Evolutionary conservation across 2,113 vertebrate species (phyloP).

Genomic region (Prunella fulvescens): DNA sequence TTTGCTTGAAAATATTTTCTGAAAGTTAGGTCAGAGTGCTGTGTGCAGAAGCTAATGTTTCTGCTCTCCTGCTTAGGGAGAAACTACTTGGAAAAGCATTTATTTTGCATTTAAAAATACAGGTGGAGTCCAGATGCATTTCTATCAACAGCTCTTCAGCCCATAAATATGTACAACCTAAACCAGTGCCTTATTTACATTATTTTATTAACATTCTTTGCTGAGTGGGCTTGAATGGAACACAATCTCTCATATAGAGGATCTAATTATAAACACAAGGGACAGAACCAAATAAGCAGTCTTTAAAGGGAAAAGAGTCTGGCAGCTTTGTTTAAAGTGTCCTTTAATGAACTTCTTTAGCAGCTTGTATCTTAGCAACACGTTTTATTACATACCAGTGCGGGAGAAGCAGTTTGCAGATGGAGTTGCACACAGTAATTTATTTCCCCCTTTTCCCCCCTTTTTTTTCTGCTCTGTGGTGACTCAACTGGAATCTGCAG

Average conservation of each 20-base stretch:
- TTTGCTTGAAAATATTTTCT: background rate
- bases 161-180: background rate
- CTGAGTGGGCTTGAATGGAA: slow-evolving; percentile 62
- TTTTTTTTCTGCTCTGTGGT: background rate
- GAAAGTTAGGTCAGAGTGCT: background rate
- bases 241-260: slow-evolving; percentile 15
- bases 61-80: background rate
- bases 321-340: slow-evolving; percentile 75
- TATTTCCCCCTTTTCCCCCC: background rate
- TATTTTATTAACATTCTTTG: slow-evolving; percentile 62
- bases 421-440: slow-evolving; percentile 69
- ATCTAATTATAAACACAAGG: slow-evolving; percentile 76
- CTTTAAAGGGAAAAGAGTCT: slow-evolving; percentile 68
- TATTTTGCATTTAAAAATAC: slow-evolving; percentile 10
- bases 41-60: background rate
- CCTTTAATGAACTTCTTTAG: slow-evolving; percentile 86
- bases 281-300: slow-evolving; percentile 66
- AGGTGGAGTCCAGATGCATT: background rate
- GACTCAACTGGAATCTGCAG: slow-evolving; percentile 38
- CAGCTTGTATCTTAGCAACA: slow-evolving; percentile 85
- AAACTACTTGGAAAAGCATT: background rate
- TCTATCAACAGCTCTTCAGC: background rate
- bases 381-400: slow-evolving; percentile 75
- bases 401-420: slow-evolving; percentile 69
- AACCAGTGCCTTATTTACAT: slow-evolving; percentile 21